phyloP scores from a whole-genome alignment of 2,888 invertebrate species.

The Icerya purchasi region DNA sequence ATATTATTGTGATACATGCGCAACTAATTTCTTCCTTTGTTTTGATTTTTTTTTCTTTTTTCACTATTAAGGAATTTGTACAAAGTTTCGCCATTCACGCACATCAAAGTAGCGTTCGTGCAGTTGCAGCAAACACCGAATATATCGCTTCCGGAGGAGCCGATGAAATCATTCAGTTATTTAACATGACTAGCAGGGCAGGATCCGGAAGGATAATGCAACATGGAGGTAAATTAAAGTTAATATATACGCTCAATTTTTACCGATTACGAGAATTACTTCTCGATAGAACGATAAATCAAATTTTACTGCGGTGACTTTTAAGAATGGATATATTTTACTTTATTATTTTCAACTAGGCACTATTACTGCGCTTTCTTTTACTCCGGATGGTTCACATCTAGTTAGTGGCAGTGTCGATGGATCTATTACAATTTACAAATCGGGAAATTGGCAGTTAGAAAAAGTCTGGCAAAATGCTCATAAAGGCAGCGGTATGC shows the following conservation, averaged over 20 bases:
- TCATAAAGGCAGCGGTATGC: slow-evolving; percentile 35
- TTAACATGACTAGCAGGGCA: slow-evolving; percentile 53
- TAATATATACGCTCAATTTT: not conserved
- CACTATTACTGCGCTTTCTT: slow-evolving; percentile 54
- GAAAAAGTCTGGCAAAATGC: slow-evolving; percentile 64
- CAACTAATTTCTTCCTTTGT: no score
- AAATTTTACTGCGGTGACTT: no score
- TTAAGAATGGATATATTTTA: no score
- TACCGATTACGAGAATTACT: no score
- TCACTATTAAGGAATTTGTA: slow-evolving; percentile 10
- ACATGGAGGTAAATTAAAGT: slow-evolving; percentile 41
- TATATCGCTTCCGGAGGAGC: slow-evolving; percentile 63
- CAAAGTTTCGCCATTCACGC: slow-evolving; percentile 58
- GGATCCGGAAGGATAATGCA: slow-evolving; percentile 60
- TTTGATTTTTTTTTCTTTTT: no score
- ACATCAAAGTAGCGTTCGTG: slow-evolving; percentile 58
- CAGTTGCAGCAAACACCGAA: slow-evolving; percentile 42
- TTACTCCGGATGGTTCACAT: slow-evolving; percentile 54
- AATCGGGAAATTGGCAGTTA: slow-evolving; percentile 64
- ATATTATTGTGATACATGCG: no score
- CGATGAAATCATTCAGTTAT: slow-evolving; percentile 71
- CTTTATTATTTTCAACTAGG: slow-evolving; percentile 24
- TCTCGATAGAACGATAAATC: no score
- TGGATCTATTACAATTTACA: slow-evolving; percentile 58
- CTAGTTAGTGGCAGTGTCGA: slow-evolving; percentile 67